A percentile compares a stretch with the other conserved stretches of the same genome.
These are phyloP conservation scores for Calameuta filiformis DNA, from an alignment of 2,888 invertebrate genomes.

Conservation along the genomic window DNA sequence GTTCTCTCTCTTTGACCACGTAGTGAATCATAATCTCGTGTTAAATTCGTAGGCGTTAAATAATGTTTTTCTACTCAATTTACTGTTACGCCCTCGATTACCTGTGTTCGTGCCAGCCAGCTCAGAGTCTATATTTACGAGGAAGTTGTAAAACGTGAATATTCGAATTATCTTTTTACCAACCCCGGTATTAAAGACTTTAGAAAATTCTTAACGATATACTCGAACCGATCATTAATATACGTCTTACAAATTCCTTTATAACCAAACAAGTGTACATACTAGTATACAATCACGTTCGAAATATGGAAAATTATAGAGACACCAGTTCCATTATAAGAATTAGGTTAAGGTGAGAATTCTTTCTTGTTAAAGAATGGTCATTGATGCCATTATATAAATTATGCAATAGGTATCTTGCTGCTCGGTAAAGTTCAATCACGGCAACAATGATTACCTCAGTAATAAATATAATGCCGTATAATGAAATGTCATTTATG, in stretches of 20 bases:
- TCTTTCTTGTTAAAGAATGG: not conserved
- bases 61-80: slow-evolving; percentile 48
- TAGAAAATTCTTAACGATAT: not conserved
- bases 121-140: slow-evolving; percentile 46
- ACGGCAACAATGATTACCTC: not conserved
- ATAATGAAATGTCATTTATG: not conserved
- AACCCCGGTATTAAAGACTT: not conserved
- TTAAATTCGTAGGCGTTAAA: slow-evolving; percentile 49
- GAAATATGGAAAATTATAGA: not conserved
- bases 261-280: not conserved
- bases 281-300: not conserved
- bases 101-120: slow-evolving; percentile 26
- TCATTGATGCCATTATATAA: not conserved
- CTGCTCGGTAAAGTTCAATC: not conserved
- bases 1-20: not conserved
- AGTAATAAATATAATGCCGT: not conserved
- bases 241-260: not conserved
- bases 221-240: not conserved
- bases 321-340: not conserved
- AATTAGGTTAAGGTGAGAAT: not conserved
- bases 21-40: not conserved
- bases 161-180: not conserved
- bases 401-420: not conserved
- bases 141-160: slow-evolving; percentile 9
- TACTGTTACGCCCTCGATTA: slow-evolving; percentile 49